Evolutionary conservation across 2,113 vertebrate species (phyloP).

Genomic region (Psophia crepitans): DNA sequence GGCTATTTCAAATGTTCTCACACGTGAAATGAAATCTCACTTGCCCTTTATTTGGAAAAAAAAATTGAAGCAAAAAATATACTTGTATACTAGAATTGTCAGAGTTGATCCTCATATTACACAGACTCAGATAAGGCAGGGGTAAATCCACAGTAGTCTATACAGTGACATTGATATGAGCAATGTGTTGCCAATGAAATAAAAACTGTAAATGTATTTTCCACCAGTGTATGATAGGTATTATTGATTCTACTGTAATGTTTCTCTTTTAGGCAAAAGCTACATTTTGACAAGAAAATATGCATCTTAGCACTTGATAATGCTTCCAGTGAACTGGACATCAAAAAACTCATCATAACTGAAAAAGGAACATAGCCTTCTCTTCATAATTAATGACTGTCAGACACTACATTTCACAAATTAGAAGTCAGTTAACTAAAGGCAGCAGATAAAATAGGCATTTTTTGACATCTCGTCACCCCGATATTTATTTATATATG

Average conservation of each 20-base stretch:
- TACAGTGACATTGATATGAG: neutral
- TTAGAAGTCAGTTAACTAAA: neutral
- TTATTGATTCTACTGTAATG: neutral
- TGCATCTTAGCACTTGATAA: neutral
- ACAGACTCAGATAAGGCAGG: neutral
- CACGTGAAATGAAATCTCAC: neutral
- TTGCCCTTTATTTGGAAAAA: slow-evolving; percentile 1
- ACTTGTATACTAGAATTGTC: neutral
- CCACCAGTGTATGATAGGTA: neutral
- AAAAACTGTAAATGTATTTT: neutral
- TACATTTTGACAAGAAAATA: neutral
- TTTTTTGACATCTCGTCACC: neutral
- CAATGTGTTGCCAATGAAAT: neutral
- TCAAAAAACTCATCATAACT: neutral
- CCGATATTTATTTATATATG: neutral
- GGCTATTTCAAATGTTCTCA: neutral
- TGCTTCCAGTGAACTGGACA: neutral
- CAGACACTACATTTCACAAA: neutral
- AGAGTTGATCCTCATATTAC: neutral
- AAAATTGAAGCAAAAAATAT: neutral
- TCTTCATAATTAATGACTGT: neutral
- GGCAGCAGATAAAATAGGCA: neutral
- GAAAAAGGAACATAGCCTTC: neutral
- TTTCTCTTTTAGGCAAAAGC: neutral
- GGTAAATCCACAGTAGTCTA: neutral